phyloP scores from a whole-genome alignment of 1,140 invertebrate genomes.

The Papilio xuthus region DNA sequence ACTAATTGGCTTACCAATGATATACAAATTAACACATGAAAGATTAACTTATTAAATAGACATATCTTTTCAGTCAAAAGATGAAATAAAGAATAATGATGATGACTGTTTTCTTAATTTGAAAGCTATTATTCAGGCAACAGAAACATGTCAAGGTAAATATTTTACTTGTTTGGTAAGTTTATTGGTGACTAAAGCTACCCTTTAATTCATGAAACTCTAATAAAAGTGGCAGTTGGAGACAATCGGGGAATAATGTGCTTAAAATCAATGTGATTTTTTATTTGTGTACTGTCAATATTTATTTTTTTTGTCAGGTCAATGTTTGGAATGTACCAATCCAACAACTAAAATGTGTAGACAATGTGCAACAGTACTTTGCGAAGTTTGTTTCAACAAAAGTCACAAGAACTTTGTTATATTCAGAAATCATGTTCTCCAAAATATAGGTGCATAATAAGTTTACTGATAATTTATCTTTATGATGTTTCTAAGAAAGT shows the following conservation, averaged over 20 bases:
- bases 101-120: constrained; percentile 60
- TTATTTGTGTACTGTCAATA: background rate
- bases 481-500: background rate
- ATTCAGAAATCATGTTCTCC: constrained; percentile 66
- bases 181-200: background rate
- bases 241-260: background rate
- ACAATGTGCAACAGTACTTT: constrained; percentile 66
- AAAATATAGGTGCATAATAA: constrained; percentile 60
- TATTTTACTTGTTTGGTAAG: constrained; percentile 23
- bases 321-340: constrained; percentile 65
- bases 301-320: constrained; percentile 49
- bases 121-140: constrained; percentile 51
- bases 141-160: constrained; percentile 55
- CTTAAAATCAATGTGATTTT: background rate
- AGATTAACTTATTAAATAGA: background rate
- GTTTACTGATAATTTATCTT: background rate
- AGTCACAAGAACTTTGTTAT: constrained; percentile 71
- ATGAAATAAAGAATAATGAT: constrained; percentile 39
- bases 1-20: background rate
- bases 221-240: background rate
- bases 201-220: too few species aligned
- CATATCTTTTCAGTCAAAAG: constrained; percentile 18
- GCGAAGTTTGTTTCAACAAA: constrained; percentile 69
- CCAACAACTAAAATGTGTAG: constrained; percentile 67
- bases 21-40: background rate